Percentiles rank a stretch among this genome's conserved stretches.
These are phyloP conservation scores for Catalaphyllia jardinei DNA, from an alignment of 64 coral and sea anemone species.

Conservation along the genomic window DNA sequence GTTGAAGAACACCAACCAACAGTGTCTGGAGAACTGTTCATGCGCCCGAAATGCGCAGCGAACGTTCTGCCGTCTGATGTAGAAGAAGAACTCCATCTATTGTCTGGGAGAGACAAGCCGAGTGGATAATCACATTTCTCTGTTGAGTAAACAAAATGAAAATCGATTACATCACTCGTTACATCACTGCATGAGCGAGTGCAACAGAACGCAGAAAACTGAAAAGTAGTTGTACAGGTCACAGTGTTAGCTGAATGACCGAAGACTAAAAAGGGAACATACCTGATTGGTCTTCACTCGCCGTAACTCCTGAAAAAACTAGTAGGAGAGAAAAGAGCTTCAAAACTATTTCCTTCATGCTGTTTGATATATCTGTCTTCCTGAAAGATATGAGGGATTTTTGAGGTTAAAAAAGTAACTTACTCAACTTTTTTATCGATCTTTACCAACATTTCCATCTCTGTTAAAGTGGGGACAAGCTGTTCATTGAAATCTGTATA, in stretches of 20 bases:
- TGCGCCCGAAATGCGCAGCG: slow-evolving; percentile 57
- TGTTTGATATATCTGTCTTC: background rate
- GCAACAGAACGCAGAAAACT: no score
- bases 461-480: no score
- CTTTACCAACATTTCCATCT: no score
- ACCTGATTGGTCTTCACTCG: background rate
- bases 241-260: no score
- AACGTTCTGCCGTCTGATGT: slow-evolving; percentile 31
- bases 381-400: background rate
- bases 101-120: slow-evolving; percentile 64
- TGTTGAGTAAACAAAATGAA: background rate
- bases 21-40: slow-evolving; percentile 30
- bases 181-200: no score
- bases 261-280: background rate
- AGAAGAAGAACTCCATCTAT: slow-evolving; percentile 66
- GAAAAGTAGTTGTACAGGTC: no score
- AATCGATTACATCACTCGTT: background rate
- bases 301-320: background rate
- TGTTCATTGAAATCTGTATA: no score
- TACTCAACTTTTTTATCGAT: no score
- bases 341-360: background rate
- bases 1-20: slow-evolving; percentile 80
- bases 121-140: slow-evolving; percentile 71
- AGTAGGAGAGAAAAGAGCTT: background rate
- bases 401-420: background rate